Conservation (phyloP, 1,140 invertebrate genomes). For the Solenopsis fugax region DNA sequence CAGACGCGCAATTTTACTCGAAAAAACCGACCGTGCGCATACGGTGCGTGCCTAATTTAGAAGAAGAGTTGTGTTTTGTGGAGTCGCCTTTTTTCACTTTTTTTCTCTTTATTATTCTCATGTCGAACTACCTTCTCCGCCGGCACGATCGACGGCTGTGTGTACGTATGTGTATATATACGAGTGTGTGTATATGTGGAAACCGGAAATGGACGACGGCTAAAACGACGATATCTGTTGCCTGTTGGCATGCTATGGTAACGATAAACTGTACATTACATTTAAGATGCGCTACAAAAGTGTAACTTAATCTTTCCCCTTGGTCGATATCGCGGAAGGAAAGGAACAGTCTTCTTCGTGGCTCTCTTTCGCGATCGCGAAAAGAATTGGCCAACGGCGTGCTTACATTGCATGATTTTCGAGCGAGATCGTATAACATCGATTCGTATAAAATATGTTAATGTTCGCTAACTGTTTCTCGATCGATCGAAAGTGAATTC, state of each 20-base stretch:
- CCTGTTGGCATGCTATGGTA: conserved; percentile 7
- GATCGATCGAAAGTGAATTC: background rate
- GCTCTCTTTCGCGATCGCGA: conserved; percentile 41
- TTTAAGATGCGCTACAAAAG: conserved; percentile 47
- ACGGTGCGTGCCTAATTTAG: conserved; percentile 64
- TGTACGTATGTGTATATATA: background rate
- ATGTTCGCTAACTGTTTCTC: background rate
- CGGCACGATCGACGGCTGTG: conserved; percentile 51
- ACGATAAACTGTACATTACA: conserved; percentile 54
- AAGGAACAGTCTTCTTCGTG: conserved; percentile 58
- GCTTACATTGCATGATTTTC: conserved; percentile 27
- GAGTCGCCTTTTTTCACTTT: conserved; percentile 31
- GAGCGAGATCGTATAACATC: conserved; percentile 13
- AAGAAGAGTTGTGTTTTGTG: conserved; percentile 65
- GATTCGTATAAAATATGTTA: conserved; percentile 7
- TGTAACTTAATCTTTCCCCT: conserved; percentile 51
- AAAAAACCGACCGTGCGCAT: conserved; percentile 68
- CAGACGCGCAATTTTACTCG: conserved; percentile 80
- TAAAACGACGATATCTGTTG: conserved; percentile 25
- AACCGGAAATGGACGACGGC: conserved; percentile 9
- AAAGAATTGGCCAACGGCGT: conserved; percentile 16
- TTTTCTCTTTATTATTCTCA: conserved; percentile 27
- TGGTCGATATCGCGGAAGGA: conserved; percentile 57
- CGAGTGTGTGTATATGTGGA: background rate
- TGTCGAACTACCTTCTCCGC: conserved; percentile 60